Evolutionary conservation across 2,888 invertebrate genomes (phyloP), one percentile per base, ranked within the genome.

Genomic region (Latrodectus hesperus): DNA sequence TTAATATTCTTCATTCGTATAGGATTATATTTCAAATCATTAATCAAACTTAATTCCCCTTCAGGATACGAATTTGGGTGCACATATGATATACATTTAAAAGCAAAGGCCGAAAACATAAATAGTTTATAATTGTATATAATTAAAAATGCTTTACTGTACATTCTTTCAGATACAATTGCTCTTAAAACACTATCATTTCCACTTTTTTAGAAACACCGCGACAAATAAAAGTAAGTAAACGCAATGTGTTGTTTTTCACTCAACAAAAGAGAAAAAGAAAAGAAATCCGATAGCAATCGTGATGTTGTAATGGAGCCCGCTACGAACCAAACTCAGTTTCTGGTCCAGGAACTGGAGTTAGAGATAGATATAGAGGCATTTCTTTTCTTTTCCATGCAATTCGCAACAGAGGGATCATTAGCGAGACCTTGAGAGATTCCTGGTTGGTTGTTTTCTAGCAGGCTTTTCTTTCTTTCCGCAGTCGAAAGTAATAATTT

Each of bases 351-450:
- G 60, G 60, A 60, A 60, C 60, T 60, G 60, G n/a, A 60, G 60
- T 16, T 60, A 60, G 60, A 60, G 60, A 60, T 16, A n/a, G n/a
- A 60, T 16, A 60, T 60, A 70, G 38, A 55, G 70, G 73, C 65
- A 64, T 55, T 74, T 76, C 67, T 83, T 72, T 79, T 76, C 74
- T 60, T 70, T 72, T 80, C 72, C 70, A 83, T 64, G 71, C 75
- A 60, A 83, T 70, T 71, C 75, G 52, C 51, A 49, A 38, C 22
- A 68, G 68, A 68, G 17, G 26, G 76, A 81, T 81, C 81, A 81
- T 81, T 81, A 82, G 77, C 17, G 22, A 81, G 86, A 80, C 85
- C 85, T 86, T 86, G 85, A 79, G 65, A 49, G 70, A 76, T 75
- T 86, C 80, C 75, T 80, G 71, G 80, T 86, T 80, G 68, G 85